Evolutionary conservation across 2,797 vertebrate species (phyloP).

Genomic region (Lepidocolaptes lacrymiger): DNA sequence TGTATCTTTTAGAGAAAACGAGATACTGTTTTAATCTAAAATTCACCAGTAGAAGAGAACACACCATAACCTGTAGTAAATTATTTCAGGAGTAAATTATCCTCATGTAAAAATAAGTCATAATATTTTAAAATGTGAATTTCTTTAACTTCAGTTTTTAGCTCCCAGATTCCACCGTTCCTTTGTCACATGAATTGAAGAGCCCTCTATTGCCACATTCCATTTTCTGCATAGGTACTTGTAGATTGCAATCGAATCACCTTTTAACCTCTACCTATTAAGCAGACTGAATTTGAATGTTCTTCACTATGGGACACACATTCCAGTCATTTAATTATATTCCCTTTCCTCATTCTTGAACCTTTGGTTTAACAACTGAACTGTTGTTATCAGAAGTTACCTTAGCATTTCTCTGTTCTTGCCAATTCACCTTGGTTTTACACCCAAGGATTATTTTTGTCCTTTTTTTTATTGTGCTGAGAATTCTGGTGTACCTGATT

Average conservation of each 20-base stretch:
- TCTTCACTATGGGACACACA: not conserved
- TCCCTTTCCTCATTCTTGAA: not conserved
- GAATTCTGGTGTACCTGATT: not conserved
- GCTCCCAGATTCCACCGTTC: not conserved
- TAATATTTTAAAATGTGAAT: conserved; percentile 40
- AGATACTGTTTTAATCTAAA: conserved; percentile 50
- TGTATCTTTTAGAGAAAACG: conserved; percentile 36
- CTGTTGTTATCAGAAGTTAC: not conserved
- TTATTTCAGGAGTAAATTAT: conserved; percentile 41
- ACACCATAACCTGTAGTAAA: conserved; percentile 27
- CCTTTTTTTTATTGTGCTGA: not conserved
- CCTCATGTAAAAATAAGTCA: conserved; percentile 12
- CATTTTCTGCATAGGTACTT: conserved; percentile 38
- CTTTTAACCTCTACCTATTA: conserved; percentile 40
- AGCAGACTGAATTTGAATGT: conserved; percentile 12
- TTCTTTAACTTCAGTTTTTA: not conserved
- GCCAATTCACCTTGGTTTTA: not conserved
- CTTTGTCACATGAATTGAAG: conserved; percentile 7
- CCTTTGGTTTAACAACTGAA: not conserved
- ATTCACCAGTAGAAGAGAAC: conserved; percentile 22
- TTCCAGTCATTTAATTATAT: conserved; percentile 19
- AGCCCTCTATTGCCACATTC: not conserved
- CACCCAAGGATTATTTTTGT: not conserved
- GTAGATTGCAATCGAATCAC: not conserved
- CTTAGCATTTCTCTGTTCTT: not conserved